Evolutionary conservation across 2,797 vertebrate species (phyloP).

Genomic region (Labeo calbasu): DNA sequence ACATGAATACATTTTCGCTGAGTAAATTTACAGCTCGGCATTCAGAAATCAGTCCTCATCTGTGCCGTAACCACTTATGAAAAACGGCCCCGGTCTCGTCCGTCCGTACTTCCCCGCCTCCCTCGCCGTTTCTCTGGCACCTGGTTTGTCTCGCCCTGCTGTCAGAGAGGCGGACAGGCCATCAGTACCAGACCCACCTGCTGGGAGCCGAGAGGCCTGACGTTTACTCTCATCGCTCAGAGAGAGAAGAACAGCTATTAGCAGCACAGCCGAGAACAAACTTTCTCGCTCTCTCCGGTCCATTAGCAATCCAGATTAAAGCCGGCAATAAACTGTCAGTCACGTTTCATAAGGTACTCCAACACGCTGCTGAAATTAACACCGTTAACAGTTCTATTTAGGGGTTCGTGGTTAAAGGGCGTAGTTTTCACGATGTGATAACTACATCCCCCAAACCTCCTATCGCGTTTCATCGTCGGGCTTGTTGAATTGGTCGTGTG

Average conservation of each 20-base stretch:
- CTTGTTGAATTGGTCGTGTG: slow-evolving; percentile 36
- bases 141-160: slow-evolving; percentile 65
- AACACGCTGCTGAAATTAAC: slow-evolving; percentile 29
- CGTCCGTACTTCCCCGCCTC: slow-evolving; percentile 45
- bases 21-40: slow-evolving; percentile 24
- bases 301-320: slow-evolving; percentile 62
- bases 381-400: slow-evolving; percentile 26
- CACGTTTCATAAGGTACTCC: slow-evolving; percentile 32
- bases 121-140: slow-evolving; percentile 65
- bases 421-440: slow-evolving; percentile 17
- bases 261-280: slow-evolving; percentile 54
- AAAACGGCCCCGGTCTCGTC: neutral
- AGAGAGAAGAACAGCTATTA: slow-evolving; percentile 62
- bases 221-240: slow-evolving; percentile 67
- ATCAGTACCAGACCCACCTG: slow-evolving; percentile 59
- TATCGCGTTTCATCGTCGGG: neutral
- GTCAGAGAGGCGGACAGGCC: slow-evolving; percentile 60
- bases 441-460: slow-evolving; percentile 24
- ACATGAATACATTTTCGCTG: slow-evolving; percentile 28
- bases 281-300: slow-evolving; percentile 61
- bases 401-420: slow-evolving; percentile 15
- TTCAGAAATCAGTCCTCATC: slow-evolving; percentile 44
- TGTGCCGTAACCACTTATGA: slow-evolving; percentile 18
- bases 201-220: slow-evolving; percentile 63
- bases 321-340: slow-evolving; percentile 52